phyloP scores from a whole-genome alignment of 23 tunicate genomes.

The Clavelina lepadiformis region DNA sequence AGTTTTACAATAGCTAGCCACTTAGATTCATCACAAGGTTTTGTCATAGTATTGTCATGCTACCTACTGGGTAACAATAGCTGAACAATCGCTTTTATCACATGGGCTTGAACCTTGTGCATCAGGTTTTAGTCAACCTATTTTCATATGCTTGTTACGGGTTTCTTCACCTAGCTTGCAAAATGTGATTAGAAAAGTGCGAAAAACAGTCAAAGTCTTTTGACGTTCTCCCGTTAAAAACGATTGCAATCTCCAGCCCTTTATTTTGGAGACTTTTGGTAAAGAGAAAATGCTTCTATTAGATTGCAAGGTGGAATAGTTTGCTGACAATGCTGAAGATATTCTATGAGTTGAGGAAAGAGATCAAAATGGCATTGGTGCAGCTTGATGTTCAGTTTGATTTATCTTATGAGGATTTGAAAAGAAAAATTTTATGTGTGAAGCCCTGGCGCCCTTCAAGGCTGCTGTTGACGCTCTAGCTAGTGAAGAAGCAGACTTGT shows the following conservation, averaged over 20 bases:
- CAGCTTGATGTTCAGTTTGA: constrained; percentile 41
- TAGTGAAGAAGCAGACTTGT: constrained; percentile 31
- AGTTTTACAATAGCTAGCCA: no score
- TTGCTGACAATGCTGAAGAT: constrained; percentile 28
- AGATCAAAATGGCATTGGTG: constrained; percentile 36
- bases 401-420: constrained; percentile 37
- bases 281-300: constrained; percentile 39
- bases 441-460: constrained; percentile 35
- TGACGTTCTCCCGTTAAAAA: constrained; percentile 37
- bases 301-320: constrained; percentile 41
- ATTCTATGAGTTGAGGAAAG: constrained; percentile 38
- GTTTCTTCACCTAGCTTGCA: constrained; percentile 27
- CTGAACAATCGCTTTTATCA: no score
- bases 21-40: no score
- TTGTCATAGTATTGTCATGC: no score
- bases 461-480: constrained; percentile 43
- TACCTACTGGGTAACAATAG: no score
- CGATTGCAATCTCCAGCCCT: constrained; percentile 29
- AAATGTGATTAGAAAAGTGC: constrained; percentile 13
- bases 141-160: no score
- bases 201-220: constrained; percentile 30
- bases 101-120: no score
- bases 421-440: constrained; percentile 27
- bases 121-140: no score
- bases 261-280: constrained; percentile 35